Evolutionary conservation across 2,797 vertebrate genomes (phyloP), one percentile per base, ranked within the genome.

Genomic region (Brachyalestes nurse): DNA sequence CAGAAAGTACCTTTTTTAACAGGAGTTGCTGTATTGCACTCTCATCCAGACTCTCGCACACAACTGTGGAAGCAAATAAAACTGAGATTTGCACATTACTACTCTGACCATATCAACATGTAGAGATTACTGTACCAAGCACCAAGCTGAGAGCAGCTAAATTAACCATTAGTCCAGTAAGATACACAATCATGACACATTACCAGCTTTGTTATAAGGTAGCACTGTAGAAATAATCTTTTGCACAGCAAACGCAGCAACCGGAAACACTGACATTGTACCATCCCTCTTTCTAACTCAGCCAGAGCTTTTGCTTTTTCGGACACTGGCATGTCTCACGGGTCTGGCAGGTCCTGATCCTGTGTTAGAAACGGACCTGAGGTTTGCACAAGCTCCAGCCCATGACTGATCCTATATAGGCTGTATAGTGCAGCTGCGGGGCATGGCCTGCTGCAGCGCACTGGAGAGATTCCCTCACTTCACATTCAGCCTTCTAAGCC

Each of bases 41-140:
- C 34, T 34, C 53, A 13, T 19, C 28, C 40, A 19, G 13, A 0
- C 42, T 58, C 60, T 3, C 61, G 28, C 61, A 49, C 38, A 60
- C 17, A 53, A 55, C 64, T 14, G 6, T 55, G 47, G 34, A 72
- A 53, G 58, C 47, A 40, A 72, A 78, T 51, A 75, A 57, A 72
- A 72, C 45, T 28, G 57, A 51, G 62, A 80, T 1, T 40, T 25
- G 12, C 51, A 65, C 62, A 65, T 74, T 66, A 77, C 79, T 82
- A 66, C 77, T 84, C 82, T 53, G 16, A 72, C 23, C 83, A 79
- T 21, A 70, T 42, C 38, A 10, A 51, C 51, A 73, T 73, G 67
- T 58, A 77, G 51, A 74, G 58, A 64, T 61, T 65, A 66, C 65
- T 42, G 42, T 58, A 53, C 69, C 75, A 81, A 75, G 40, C 79